Evolutionary conservation across 2,113 vertebrate genomes (phyloP).

Genomic region (Dolichotis patagonum): DNA sequence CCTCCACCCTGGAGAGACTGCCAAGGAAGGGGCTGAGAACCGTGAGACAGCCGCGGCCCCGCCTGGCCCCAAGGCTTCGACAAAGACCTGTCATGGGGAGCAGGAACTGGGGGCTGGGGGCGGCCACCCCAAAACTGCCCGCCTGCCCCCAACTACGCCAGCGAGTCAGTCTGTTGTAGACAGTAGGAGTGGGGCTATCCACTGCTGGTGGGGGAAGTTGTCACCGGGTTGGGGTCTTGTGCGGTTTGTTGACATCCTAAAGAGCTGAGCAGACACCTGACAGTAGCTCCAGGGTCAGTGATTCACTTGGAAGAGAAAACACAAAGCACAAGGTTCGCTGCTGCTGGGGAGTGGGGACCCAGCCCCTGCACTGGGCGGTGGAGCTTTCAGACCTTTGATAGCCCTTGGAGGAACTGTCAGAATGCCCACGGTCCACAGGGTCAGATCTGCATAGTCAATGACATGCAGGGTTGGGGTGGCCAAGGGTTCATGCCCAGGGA

Average conservation of each 20-base stretch:
- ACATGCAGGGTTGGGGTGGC: background rate
- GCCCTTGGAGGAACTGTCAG: background rate
- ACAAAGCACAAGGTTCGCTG: background rate
- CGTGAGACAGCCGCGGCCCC: rapidly evolving
- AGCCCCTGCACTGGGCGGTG: background rate
- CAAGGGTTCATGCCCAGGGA: background rate
- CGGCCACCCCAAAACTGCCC: too few species aligned
- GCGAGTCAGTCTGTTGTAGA: too few species aligned
- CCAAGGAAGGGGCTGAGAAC: background rate
- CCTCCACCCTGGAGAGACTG: rapidly evolving
- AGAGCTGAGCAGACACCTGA: too few species aligned
- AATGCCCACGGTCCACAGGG: background rate
- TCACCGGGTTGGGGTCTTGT: too few species aligned
- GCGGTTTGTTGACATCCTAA: too few species aligned
- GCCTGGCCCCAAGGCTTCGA: too few species aligned
- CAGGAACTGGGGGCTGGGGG: too few species aligned
- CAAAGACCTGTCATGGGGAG: too few species aligned
- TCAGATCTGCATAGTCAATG: background rate
- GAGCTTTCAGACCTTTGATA: background rate
- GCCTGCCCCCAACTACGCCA: rapidly evolving
- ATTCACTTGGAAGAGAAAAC: background rate
- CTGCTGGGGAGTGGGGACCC: background rate
- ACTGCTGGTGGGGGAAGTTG: too few species aligned
- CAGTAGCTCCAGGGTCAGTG: background rate
- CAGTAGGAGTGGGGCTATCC: too few species aligned